Evolutionary conservation across 2,888 invertebrate species (phyloP).

Genomic region (Spatulosminthurus flaviceps): DNA sequence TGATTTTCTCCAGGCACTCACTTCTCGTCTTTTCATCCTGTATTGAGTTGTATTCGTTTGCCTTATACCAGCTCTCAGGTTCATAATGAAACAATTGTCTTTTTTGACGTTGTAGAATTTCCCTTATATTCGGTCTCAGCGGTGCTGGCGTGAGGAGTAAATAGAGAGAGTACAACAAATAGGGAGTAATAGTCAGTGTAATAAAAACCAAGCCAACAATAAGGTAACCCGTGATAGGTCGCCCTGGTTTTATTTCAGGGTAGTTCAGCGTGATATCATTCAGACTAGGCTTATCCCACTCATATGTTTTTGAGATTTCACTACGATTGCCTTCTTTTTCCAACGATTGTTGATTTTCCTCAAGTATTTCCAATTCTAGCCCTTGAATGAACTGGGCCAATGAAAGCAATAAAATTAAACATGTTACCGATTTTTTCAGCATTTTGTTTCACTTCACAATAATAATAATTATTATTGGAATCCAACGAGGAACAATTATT

Average conservation of each 20-base stretch:
- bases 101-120: neutral
- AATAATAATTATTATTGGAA: too few species aligned
- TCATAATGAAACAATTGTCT: neutral
- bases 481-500: too few species aligned
- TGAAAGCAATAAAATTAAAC: neutral
- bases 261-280: neutral
- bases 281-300: neutral
- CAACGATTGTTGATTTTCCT: neutral
- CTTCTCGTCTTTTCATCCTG: neutral
- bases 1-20: neutral
- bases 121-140: neutral
- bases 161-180: neutral
- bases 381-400: neutral
- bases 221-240: neutral
- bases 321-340: neutral
- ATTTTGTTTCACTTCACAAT: too few species aligned
- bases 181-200: neutral
- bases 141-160: neutral
- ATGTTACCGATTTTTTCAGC: too few species aligned
- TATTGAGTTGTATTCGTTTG: neutral
- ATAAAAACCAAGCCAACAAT: neutral
- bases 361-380: neutral
- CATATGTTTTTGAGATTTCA: neutral
- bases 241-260: neutral
- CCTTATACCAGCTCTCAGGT: neutral